Evolutionary conservation across 1,140 invertebrate species (phyloP).

Genomic region (Drosophila mayri): DNA sequence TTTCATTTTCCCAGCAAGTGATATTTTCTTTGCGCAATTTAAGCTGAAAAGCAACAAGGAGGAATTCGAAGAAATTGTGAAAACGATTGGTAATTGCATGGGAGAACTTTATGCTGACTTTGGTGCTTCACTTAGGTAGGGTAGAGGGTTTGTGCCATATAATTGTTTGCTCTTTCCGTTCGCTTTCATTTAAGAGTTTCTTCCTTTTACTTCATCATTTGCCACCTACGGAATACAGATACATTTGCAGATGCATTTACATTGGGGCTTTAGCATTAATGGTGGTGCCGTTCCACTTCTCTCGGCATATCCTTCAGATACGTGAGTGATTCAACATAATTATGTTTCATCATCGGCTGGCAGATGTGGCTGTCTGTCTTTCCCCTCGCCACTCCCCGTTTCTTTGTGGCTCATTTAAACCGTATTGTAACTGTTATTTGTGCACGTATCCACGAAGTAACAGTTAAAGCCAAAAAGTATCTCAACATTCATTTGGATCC

Average conservation of each 20-base stretch:
- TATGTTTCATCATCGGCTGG: constrained; percentile 63
- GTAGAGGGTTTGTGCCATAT: constrained; percentile 16
- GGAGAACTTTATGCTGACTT: constrained; percentile 29
- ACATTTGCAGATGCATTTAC: constrained; percentile 11
- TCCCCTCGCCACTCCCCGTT: background rate
- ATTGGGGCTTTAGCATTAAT: constrained; percentile 35
- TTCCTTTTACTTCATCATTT: constrained; percentile 13
- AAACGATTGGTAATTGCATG: constrained; percentile 10
- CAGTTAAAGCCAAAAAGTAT: constrained; percentile 75
- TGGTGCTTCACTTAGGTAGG: constrained; percentile 10
- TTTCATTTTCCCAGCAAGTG: background rate
- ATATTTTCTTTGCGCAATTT: constrained; percentile 5
- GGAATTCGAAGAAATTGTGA: constrained; percentile 11
- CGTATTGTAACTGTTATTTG: constrained; percentile 77
- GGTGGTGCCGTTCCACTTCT: constrained; percentile 18
- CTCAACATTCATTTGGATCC: constrained; percentile 70
- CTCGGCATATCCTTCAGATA: constrained; percentile 67
- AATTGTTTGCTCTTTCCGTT: constrained; percentile 39
- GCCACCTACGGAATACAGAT: constrained; percentile 34
- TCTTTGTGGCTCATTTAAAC: constrained; percentile 35
- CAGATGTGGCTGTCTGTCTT: constrained; percentile 31
- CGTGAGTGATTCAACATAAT: constrained; percentile 79
- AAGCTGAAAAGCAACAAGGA: background rate
- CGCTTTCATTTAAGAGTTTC: constrained; percentile 33
- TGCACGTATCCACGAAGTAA: constrained; percentile 73